These are phyloP conservation scores for Chloroclysta siterata DNA, from an alignment of 2,888 invertebrate genomes.

Conservation along the genomic window DNA sequence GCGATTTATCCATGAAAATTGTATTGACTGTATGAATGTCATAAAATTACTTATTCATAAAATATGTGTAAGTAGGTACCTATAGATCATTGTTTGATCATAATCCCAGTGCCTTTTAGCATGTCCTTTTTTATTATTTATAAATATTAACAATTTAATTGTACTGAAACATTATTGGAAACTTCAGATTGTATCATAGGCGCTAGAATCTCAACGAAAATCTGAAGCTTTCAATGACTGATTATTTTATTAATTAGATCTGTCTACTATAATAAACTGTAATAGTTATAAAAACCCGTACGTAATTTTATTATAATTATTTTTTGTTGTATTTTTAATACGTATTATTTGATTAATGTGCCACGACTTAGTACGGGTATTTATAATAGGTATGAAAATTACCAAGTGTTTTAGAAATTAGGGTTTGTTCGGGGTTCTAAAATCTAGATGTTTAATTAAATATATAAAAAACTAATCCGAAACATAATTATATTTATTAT, in stretches of 20 bases:
- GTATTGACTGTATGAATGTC: slow-evolving; percentile 4
- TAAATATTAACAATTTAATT: slow-evolving; percentile 42
- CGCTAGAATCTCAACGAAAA: slow-evolving; percentile 76
- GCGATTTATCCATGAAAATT: slow-evolving; percentile 7
- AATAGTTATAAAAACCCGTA: slow-evolving; percentile 55
- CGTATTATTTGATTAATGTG: slow-evolving; percentile 63
- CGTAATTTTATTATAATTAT: slow-evolving; percentile 47
- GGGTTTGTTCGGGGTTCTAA: slow-evolving; percentile 32
- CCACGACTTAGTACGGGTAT: slow-evolving; percentile 80
- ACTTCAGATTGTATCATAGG: slow-evolving; percentile 71
- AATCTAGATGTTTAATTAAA: slow-evolving; percentile 21
- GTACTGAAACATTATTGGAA: slow-evolving; percentile 73
- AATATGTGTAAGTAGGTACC: neutral
- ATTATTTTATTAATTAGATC: slow-evolving; percentile 67
- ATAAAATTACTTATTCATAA: neutral
- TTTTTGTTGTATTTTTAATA: slow-evolving; percentile 52
- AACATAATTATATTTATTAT: slow-evolving; percentile 2
- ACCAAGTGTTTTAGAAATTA: slow-evolving; percentile 48
- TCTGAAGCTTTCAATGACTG: slow-evolving; percentile 84
- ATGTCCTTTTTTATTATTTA: slow-evolving; percentile 38
- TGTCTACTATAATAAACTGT: slow-evolving; percentile 58
- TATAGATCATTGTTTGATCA: slow-evolving; percentile 6
- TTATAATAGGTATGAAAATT: slow-evolving; percentile 55
- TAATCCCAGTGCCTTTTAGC: slow-evolving; percentile 25
- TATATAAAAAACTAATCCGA: too few relatives aligned